A percentile compares a stretch with the other conserved stretches of the same genome.
Evolutionary conservation across 2,888 invertebrate genomes (phyloP).

Genomic region (Camptogramma bilineatum): DNA sequence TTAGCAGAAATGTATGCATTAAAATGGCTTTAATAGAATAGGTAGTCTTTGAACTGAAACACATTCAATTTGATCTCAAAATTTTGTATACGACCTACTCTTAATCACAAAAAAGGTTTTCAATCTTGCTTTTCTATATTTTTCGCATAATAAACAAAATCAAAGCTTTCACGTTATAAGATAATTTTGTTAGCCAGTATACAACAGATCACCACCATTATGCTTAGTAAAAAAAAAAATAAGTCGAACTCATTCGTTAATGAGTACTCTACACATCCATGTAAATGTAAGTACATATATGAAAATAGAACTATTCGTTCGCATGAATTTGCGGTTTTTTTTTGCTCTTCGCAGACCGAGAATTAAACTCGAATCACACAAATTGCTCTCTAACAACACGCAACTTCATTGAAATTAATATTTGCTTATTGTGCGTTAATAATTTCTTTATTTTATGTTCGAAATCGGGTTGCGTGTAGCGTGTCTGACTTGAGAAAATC

Average conservation of each 20-base stretch:
- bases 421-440: conserved; percentile 3
- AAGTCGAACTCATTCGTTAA: conserved; percentile 3
- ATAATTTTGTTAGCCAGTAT: no score
- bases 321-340: conserved; percentile 31
- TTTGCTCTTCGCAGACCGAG: conserved; percentile 17
- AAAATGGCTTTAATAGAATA: no score
- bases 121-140: no score
- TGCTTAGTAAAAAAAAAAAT: conserved; percentile 1
- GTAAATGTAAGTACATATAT: background rate
- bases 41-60: no score
- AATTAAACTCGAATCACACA: conserved; percentile 8
- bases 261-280: conserved; percentile 4
- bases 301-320: conserved; percentile 6
- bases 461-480: background rate
- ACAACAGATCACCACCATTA: background rate
- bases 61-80: no score
- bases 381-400: conserved; percentile 23
- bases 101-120: no score
- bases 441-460: background rate
- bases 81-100: no score
- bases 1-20: no score
- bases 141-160: no score
- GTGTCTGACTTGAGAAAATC: background rate
- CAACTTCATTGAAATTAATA: conserved; percentile 17
- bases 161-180: no score